Evolutionary conservation across 2,113 vertebrate species (phyloP).

Genomic region (Pelecanoides urinatrix): DNA sequence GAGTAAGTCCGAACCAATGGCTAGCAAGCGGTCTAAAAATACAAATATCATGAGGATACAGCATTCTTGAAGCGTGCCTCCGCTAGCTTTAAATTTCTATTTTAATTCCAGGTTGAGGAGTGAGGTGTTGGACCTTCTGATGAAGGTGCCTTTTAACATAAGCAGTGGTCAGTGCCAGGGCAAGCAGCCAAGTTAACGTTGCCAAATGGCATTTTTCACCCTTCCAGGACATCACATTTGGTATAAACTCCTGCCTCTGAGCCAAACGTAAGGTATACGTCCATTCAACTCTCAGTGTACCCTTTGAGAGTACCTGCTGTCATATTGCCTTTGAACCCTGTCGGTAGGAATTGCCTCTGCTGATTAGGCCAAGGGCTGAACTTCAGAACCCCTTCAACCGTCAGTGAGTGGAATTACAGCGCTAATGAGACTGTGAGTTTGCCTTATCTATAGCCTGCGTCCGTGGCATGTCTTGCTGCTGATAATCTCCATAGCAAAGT

Average conservation of each 20-base stretch:
- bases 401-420: neutral
- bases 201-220: neutral
- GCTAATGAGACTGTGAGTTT: neutral
- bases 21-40: neutral
- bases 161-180: neutral
- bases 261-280: too few species aligned
- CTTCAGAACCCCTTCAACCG: neutral
- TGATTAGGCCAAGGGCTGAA: neutral
- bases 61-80: fast-evolving
- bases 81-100: fast-evolving
- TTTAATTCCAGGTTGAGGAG: neutral
- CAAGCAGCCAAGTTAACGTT: fast-evolving
- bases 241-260: neutral
- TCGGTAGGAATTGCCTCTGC: fast-evolving
- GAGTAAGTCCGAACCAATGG: neutral
- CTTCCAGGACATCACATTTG: fast-evolving
- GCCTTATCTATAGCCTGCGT: neutral
- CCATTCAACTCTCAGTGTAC: neutral
- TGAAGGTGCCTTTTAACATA: neutral
- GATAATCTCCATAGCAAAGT: neutral
- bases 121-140: neutral
- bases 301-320: neutral
- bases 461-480: neutral
- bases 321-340: neutral
- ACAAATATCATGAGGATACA: neutral